Conservation (phyloP, 1,140 invertebrate genomes). For the Macrobrachium nipponense region DNA sequence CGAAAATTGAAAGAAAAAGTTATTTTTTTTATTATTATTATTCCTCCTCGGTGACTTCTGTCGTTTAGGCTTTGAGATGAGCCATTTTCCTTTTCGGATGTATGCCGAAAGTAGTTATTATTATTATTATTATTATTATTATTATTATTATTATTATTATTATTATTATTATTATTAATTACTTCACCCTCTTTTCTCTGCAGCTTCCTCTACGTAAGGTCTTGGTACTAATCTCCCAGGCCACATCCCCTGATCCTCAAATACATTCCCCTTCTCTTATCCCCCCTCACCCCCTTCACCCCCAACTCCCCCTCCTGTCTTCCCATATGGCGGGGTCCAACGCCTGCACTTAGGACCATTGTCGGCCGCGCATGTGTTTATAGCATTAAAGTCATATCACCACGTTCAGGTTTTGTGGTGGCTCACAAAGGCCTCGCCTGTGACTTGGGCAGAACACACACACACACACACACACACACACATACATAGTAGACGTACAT, state of each 20-base stretch:
- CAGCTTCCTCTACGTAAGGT: neutral
- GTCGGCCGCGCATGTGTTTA: slow-evolving; percentile 51
- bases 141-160: too few species aligned
- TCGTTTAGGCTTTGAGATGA: too few species aligned
- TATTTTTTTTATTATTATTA: too few species aligned
- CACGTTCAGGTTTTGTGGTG: slow-evolving; percentile 51
- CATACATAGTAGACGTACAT: too few species aligned
- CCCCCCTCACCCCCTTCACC: neutral
- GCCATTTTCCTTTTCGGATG: too few species aligned
- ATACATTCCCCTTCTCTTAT: neutral
- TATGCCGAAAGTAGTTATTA: too few species aligned
- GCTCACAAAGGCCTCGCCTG: slow-evolving; percentile 32
- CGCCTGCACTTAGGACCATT: neutral
- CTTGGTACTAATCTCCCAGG: neutral
- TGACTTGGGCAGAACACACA: slow-evolving; percentile 22
- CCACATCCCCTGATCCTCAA: neutral
- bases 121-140: too few species aligned
- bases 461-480: neutral
- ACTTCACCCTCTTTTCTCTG: neutral
- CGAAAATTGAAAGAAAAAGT: too few species aligned
- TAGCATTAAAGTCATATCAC: slow-evolving; percentile 60
- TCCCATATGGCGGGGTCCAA: slow-evolving; percentile 15
- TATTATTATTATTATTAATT: neutral
- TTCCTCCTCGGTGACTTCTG: too few species aligned
- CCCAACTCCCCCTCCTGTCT: neutral